A percentile compares a stretch with the other conserved stretches of the same genome.
phyloP scores from a whole-genome alignment of 2,113 vertebrate species.

The Halichoeres trimaculatus region DNA sequence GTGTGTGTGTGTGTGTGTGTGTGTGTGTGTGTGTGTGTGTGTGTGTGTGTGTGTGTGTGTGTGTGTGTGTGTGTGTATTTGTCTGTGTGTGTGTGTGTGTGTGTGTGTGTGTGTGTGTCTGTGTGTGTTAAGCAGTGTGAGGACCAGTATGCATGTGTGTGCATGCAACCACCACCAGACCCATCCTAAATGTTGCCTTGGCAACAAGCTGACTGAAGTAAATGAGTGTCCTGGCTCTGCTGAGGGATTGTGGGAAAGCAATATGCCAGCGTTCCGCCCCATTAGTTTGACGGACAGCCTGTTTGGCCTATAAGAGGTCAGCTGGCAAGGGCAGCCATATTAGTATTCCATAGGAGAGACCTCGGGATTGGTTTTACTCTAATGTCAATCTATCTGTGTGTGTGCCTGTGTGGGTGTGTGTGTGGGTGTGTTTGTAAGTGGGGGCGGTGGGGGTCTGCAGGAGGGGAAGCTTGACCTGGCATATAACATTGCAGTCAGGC shows the following conservation, averaged over 20 bases:
- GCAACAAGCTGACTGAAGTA: slow-evolving; percentile 83
- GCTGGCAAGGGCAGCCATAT: slow-evolving; percentile 79
- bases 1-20: too few species aligned
- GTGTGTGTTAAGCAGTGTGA: neutral
- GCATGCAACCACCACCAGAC: slow-evolving; percentile 60
- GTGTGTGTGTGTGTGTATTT: too few species aligned
- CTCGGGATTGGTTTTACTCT: slow-evolving; percentile 75
- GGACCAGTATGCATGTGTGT: slow-evolving; percentile 48
- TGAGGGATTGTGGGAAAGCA: slow-evolving; percentile 81
- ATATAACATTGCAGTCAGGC: slow-evolving; percentile 42
- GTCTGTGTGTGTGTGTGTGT: too few species aligned
- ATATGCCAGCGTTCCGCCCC: slow-evolving; percentile 82
- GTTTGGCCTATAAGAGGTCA: slow-evolving; percentile 84
- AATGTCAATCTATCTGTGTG: slow-evolving; percentile 70
- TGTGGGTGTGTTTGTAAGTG: slow-evolving; percentile 16
- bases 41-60: neutral
- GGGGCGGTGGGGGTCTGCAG: slow-evolving; percentile 22
- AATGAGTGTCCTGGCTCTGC: slow-evolving; percentile 80
- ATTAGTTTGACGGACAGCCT: slow-evolving; percentile 83
- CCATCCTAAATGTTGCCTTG: slow-evolving; percentile 81
- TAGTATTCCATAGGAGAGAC: slow-evolving; percentile 78
- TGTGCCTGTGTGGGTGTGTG: slow-evolving; percentile 16
- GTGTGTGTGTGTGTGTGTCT: neutral
- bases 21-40: neutral
- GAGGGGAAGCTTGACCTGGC: slow-evolving; percentile 56